Evolutionary conservation across 2,113 vertebrate genomes (phyloP), one percentile per base, ranked within the genome.

Genomic region (Cyrtonyx montezumae): DNA sequence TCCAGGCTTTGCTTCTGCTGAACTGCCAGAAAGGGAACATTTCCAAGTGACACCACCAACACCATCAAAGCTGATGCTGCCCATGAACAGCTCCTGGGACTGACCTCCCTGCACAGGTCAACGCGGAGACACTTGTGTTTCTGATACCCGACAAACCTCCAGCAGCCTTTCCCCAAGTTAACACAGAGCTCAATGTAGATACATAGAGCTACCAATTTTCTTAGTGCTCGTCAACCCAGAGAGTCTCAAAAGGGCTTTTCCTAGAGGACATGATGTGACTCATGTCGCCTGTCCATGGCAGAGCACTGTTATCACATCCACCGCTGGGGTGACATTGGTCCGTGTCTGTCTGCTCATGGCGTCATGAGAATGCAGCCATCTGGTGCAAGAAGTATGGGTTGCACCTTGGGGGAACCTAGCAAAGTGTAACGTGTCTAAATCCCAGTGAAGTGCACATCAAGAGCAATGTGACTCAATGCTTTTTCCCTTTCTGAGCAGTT

Each of bases 211-310:
- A 49, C 19, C 73, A 32, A 25, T 10, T 74, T 55, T 48, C 56
- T 77, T 78, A 2, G 9, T 65, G 53, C 55, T 75, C 53, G 73
- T 94, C 73, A 80, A 53, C 85, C 76, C 76, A 76, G 76, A 81
- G 68, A 68, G 11, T 91, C 65, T 91, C 82, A 80, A 91, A 91
- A 93, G 91, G 85, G 79, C 91, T 95, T 91, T 90, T 78, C 76
- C 69, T 80, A 61, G 56, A 3, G 16, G 40, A 78, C 71, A 55
- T 2, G 4, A 70, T 77, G 10, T 55, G 49, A 19, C 14, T 84
- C 2, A 6, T 74, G 82, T 55, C 49, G 76, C 79, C 82, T 78
- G 26, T 56, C 14, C 75, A 36, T 77, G 93, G 94, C 94, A 83
- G 43, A 91, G 68, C 93, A 78, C 89, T 82, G 90, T 93, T 90